Percentiles rank a stretch among this genome's conserved stretches.
Conservation (phyloP, 2,888 invertebrate genomes). For the Stramonita haemastoma region DNA sequence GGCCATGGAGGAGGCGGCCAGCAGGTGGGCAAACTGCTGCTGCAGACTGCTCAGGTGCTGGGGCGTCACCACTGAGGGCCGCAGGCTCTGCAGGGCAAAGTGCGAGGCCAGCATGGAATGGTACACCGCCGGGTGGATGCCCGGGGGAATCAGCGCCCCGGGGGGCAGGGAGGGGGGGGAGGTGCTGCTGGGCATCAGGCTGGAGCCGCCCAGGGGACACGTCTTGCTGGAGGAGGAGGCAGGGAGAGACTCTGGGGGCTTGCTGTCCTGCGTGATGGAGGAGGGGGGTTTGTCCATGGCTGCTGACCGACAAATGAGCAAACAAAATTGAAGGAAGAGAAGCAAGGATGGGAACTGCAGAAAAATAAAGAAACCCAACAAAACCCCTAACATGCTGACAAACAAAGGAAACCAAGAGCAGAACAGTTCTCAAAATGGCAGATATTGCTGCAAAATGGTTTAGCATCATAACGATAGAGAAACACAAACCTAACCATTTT, state of each 20-base stretch:
- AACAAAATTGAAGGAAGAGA: neutral
- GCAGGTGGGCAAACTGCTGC: constrained; percentile 48
- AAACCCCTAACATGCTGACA: too few relatives aligned
- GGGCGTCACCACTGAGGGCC: constrained; percentile 29
- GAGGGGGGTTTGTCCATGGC: neutral
- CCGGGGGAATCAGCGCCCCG: constrained; percentile 30
- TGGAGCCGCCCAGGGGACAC: neutral
- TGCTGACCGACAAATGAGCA: neutral
- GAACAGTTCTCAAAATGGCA: too few relatives aligned
- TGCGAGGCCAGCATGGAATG: constrained; percentile 48
- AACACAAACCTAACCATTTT: too few relatives aligned
- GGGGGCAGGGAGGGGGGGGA: constrained; percentile 30
- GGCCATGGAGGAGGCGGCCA: constrained; percentile 34
- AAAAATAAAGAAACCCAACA: neutral
- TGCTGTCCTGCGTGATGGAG: neutral
- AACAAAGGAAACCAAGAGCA: too few relatives aligned
- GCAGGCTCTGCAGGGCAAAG: constrained; percentile 43
- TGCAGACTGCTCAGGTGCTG: constrained; percentile 43
- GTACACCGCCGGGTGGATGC: constrained; percentile 42
- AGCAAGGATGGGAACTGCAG: neutral
- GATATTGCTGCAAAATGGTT: too few relatives aligned
- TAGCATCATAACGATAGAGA: too few relatives aligned
- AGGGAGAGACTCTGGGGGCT: neutral
- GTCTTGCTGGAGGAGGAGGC: neutral
- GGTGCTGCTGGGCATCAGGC: constrained; percentile 29